Evolutionary conservation across 2,797 vertebrate genomes (phyloP), one percentile per base, ranked within the genome.

Genomic region (Scomberomorus guttatus): DNA sequence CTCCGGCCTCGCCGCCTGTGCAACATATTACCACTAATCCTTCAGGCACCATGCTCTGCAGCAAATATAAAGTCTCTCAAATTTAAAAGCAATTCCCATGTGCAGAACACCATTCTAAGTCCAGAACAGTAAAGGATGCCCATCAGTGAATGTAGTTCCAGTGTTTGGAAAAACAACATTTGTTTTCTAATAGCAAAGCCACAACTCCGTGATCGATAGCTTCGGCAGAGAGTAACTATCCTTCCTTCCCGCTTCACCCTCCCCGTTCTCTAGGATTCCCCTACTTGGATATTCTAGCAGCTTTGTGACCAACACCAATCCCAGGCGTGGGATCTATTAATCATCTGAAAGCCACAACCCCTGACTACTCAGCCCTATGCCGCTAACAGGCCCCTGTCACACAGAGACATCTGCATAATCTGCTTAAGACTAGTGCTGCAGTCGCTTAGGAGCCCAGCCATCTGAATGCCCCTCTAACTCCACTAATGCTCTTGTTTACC

Each of bases 341-440:
- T 94, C 91, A 83, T 88, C 89, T 91, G 67, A 87, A 81, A 92
- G 92, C 90, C 92, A 81, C 80, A 77, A 58, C 87, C 92, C 72
- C 90, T 86, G 59, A 91, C 39, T 34, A 50, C 89, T 88, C 93
- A 80, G 77, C 92, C 90, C 93, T 83, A 78, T 80, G 84, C 72
- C 54, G 86, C 88, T 78, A 64, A 94, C 13, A 72, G 91, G 86
- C 80, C 89, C 84, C 89, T 82, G 92, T 89, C 89, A 92, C 93
- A 89, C 90, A 79, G 60, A 86, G 73, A 78, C 71, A 93, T 94
- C 81, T 91, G 89, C 90, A 94, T 97, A 98, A 98, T 97, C 97
- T 95, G 87, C 96, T 98, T 97, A 97, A 93, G 90, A 84, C 88
- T 85, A 69, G 83, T 86, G 89, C 75, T 91, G 77, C 86, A 90